Conservation (phyloP, 2,797 vertebrate species). For the Delichon dasypus region DNA sequence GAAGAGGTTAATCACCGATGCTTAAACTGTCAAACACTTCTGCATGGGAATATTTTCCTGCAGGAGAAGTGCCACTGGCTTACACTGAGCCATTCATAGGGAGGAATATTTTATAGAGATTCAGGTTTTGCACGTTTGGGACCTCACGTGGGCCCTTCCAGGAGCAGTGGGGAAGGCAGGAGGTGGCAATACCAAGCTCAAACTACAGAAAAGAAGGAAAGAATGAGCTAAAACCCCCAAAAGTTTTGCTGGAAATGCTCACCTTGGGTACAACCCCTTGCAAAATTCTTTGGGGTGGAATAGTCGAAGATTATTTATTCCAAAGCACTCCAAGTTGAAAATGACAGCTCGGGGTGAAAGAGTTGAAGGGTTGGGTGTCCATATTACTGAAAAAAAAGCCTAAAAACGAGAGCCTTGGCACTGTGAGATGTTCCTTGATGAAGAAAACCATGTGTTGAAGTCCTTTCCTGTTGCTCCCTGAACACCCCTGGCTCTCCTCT, state of each 20-base stretch:
- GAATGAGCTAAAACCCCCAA: background rate
- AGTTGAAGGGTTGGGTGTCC: background rate
- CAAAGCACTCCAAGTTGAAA: background rate
- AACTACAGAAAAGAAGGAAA: background rate
- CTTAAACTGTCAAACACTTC: background rate
- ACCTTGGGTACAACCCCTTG: background rate
- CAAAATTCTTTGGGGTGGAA: background rate
- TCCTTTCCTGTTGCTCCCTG: background rate
- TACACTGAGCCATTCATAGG: background rate
- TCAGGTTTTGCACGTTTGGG: background rate
- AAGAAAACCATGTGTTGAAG: background rate
- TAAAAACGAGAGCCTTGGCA: background rate
- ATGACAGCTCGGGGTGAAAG: background rate
- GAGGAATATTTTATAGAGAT: background rate
- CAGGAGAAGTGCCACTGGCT: background rate
- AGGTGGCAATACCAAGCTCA: background rate
- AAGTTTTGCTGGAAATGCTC: background rate
- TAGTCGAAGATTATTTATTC: background rate
- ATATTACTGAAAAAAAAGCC: no score
- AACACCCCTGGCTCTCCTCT: background rate
- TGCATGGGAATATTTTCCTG: background rate
- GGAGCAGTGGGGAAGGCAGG: background rate
- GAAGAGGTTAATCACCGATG: conserved; percentile 12
- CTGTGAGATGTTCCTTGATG: background rate
- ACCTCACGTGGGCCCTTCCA: background rate